phyloP scores from a whole-genome alignment of 2,888 invertebrate genomes.

The Leucania comma region DNA sequence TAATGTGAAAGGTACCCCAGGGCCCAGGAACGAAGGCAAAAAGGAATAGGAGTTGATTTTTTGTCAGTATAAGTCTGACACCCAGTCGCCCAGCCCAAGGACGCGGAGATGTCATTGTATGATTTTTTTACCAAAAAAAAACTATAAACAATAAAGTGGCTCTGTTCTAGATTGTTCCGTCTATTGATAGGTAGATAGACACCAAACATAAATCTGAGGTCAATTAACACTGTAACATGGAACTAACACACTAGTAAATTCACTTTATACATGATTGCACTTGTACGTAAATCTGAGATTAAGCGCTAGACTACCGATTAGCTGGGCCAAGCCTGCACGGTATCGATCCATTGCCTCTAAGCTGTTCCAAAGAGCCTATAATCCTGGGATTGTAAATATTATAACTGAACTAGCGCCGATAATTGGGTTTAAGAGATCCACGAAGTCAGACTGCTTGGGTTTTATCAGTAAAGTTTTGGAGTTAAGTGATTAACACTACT shows the following conservation, averaged over 20 bases:
- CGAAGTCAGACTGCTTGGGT: slow-evolving; percentile 18
- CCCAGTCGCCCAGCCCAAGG: no score
- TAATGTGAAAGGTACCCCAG: no score
- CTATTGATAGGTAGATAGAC: neutral
- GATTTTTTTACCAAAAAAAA: neutral
- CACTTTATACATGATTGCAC: slow-evolving; percentile 34
- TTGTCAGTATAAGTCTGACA: no score
- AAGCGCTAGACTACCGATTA: slow-evolving; percentile 60
- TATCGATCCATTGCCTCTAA: slow-evolving; percentile 57
- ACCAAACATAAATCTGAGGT: slow-evolving; percentile 49
- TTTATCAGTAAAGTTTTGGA: slow-evolving; percentile 24
- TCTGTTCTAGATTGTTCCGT: neutral
- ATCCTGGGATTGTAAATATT: slow-evolving; percentile 48
- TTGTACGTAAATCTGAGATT: slow-evolving; percentile 63
- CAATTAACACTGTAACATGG: slow-evolving; percentile 43
- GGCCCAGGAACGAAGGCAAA: no score
- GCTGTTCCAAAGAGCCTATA: slow-evolving; percentile 34
- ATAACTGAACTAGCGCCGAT: slow-evolving; percentile 47
- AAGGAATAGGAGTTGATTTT: no score
- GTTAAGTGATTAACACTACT: neutral
- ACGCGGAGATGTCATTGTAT: no score
- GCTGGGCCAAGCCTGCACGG: slow-evolving; percentile 36
- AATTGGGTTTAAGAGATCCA: slow-evolving; percentile 49
- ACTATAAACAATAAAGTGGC: no score
- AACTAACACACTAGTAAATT: slow-evolving; percentile 50